Evolutionary conservation across 92 coral and sea anemone genomes (phyloP), one percentile per base, ranked within the genome.

Genomic region (Siderastrea radians): DNA sequence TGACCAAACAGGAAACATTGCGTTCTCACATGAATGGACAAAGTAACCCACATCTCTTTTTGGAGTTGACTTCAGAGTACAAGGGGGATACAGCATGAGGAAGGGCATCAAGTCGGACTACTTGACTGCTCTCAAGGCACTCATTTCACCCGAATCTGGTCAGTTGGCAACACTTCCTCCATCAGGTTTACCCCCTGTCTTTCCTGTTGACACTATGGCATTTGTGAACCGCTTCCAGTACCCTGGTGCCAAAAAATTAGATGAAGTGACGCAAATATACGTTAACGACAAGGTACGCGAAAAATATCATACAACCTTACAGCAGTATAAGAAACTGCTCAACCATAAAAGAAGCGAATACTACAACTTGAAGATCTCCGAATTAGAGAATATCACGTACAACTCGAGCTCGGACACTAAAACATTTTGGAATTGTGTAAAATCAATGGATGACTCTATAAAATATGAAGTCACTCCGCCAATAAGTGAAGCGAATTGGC

Each of bases 121-220:
- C 49, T 72, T 84, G 70, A 46, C 79, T 55, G 79, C 69, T 1
- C 15, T 60, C 10, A 60, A 10, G 65, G 3, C 65, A 10, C 64
- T 55, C 51, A 38, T 84, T 62, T 45, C 82, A 38, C 88, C 88
- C 9, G 81, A 74, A 62, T 74, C n/a, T 55, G 43, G 82, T 57
- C 81, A 66, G 6, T 11, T 38, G 53, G 38, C 81, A 57, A 55
- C 88, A 26, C 74, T 84, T 8, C 88, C 81, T 38, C 13, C 63
- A 13, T 73, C 88, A 62, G 60, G 58, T 19, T 17, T 84, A 61
- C 73, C 72, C 4, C 74, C 72, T 13, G 80, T 60, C 53, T 84
- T 84, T 62, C 88, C 74, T n/a, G 74, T 74, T 74, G 88, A 84
- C 49, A 82, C 88, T 43, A 84, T 84, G 88, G 88, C 88, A 84